phyloP scores from a whole-genome alignment of 2,888 invertebrate genomes.

The Meteorus colon region DNA sequence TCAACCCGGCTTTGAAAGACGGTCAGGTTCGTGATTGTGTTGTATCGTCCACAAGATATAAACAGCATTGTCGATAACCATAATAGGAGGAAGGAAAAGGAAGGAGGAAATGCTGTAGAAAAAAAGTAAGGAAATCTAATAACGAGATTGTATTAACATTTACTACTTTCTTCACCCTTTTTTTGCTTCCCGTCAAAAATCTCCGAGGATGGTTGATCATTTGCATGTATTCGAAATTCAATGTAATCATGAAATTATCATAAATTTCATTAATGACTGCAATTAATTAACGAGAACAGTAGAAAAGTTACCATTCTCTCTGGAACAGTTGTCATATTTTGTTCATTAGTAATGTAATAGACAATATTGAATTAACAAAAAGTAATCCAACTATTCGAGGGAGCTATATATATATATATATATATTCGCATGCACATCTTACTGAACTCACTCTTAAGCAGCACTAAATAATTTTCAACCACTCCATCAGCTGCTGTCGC shows the following conservation, averaged over 20 bases:
- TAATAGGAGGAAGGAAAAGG: slow-evolving; percentile 43
- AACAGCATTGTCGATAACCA: slow-evolving; percentile 50
- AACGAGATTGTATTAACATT: slow-evolving; percentile 51
- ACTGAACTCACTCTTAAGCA: neutral
- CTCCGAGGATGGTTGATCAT: neutral
- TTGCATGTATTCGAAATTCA: neutral
- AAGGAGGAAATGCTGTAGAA: slow-evolving; percentile 13
- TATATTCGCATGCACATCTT: neutral
- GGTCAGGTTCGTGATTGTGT: slow-evolving; percentile 34
- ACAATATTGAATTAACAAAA: neutral
- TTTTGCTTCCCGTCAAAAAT: neutral
- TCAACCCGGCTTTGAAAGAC: slow-evolving; percentile 24
- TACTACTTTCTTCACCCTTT: neutral
- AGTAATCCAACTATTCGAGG: neutral
- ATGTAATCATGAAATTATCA: neutral
- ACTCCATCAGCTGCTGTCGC: neutral
- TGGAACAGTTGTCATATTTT: neutral
- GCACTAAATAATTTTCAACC: slow-evolving; percentile 3
- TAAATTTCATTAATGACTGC: neutral
- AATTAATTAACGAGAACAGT: neutral
- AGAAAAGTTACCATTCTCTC: neutral
- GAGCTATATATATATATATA: neutral
- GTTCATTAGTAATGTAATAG: neutral
- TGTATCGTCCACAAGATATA: slow-evolving; percentile 46
- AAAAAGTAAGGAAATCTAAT: slow-evolving; percentile 40